Evolutionary conservation across 2,888 invertebrate genomes (phyloP).

Genomic region (Limnephilus marmoratus): DNA sequence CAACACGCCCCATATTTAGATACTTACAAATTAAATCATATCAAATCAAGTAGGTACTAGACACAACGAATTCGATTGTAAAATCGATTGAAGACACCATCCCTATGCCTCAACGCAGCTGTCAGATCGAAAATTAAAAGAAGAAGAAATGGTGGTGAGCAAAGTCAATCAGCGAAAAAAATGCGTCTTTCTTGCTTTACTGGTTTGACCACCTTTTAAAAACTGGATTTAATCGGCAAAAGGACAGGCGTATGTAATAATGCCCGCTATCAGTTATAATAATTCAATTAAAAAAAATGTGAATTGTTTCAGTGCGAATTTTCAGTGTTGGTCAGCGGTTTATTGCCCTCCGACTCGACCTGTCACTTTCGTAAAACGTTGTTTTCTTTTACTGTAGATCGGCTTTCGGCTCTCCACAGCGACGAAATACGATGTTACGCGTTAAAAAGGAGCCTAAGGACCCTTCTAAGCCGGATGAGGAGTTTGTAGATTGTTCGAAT

Average conservation of each 20-base stretch:
- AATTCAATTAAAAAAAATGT: neutral
- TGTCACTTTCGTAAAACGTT: constrained; percentile 24
- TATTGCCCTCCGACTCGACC: neutral
- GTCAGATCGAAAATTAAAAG: constrained; percentile 12
- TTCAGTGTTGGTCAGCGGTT: neutral
- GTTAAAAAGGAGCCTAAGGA: constrained; percentile 19
- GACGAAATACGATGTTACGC: neutral
- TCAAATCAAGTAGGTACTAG: too few species aligned
- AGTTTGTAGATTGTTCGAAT: neutral
- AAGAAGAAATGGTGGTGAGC: constrained; percentile 3
- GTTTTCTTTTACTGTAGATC: constrained; percentile 2
- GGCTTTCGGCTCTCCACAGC: constrained; percentile 8
- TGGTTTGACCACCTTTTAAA: constrained; percentile 36
- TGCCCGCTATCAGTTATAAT: neutral
- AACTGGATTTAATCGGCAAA: constrained; percentile 41
- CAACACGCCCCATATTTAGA: too few species aligned
- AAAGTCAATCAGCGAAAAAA: constrained; percentile 19
- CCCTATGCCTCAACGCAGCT: neutral
- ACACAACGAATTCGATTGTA: neutral
- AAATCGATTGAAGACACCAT: neutral
- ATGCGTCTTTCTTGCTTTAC: constrained; percentile 32
- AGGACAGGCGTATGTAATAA: constrained; percentile 24
- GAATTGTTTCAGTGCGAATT: neutral
- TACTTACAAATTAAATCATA: too few species aligned
- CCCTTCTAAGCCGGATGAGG: neutral